Evolutionary conservation across 2,113 vertebrate genomes (phyloP), one percentile per base, ranked within the genome.

Genomic region (Sebastes fasciatus): DNA sequence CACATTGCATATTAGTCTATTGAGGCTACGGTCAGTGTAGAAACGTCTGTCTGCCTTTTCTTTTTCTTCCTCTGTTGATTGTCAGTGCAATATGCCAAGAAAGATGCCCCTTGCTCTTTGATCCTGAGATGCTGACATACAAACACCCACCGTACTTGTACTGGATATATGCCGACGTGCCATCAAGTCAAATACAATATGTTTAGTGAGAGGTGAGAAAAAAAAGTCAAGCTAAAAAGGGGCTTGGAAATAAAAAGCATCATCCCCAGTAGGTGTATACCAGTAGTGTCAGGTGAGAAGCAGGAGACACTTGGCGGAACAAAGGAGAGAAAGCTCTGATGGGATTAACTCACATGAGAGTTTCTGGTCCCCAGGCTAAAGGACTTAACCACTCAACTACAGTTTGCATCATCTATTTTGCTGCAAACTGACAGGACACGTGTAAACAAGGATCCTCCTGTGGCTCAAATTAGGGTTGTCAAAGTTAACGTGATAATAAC

Each of bases 361-460:
- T 13, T 45, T 51, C 26, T 45, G 51, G 43, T 77, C 78, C 42
- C 52, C 8, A 19, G 17, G 58, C 34, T 7, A 4, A 48, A 42
- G 13, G 16, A 72, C 40, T 7, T 46, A 16, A 19, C 6, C 17
- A 14, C 61, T 16, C 17, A 61, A 13, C 23, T 23, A 40, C 43
- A 17, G 54, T 55, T 86, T 86, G 42, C 67, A 77, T 81, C 84
- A 77, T 73, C 52, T 80, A 49, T 79, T 74, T 55, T 43, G 40
- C 62, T n/a, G 48, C 42, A 42, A 45, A 61, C 54, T 40, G 17
- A 54, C 12, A 40, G 48, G 9, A 11, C 8, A 14, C 26, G 26
- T 45, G 57, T 55, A n/a, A 74, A 74, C 9, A 42, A 55, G 42
- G 13, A 57, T 12, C 1, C 7, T 34, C 46, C 5, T 26, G 26